A percentile compares a stretch with the other conserved stretches of the same genome.
phyloP scores from a whole-genome alignment of 2,888 invertebrate species.

The Agrochola macilenta region DNA sequence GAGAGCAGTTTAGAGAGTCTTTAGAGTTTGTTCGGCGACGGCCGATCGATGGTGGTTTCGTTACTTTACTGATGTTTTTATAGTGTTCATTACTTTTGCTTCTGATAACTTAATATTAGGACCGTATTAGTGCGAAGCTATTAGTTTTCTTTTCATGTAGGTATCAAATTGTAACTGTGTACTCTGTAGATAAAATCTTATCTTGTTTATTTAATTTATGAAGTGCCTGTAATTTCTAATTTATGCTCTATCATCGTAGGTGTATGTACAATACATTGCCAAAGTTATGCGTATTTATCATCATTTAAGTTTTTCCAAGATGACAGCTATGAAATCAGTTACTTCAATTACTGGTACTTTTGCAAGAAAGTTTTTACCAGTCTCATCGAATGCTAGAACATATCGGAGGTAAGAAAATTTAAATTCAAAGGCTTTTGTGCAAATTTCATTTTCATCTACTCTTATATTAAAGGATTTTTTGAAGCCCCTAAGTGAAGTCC shows the following conservation, averaged over 20 bases:
- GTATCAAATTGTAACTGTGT: background rate
- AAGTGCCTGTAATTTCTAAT: background rate
- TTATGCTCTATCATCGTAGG: background rate
- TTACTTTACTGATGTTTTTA: background rate
- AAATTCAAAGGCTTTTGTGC: background rate
- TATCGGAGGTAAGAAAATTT: conserved; percentile 38
- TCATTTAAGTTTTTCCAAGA: conserved; percentile 24
- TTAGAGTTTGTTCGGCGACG: background rate
- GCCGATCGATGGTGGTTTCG: background rate
- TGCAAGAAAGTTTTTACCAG: conserved; percentile 33
- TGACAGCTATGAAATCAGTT: conserved; percentile 41
- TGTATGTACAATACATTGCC: background rate
- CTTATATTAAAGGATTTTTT: background rate
- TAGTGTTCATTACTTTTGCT: background rate
- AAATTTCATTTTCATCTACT: background rate
- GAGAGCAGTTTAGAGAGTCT: background rate
- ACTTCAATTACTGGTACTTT: conserved; percentile 28
- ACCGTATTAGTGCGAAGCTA: background rate
- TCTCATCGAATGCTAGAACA: background rate
- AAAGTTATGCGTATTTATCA: conserved; percentile 11
- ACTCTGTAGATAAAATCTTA: background rate
- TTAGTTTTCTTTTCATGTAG: background rate
- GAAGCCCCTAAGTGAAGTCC: no score
- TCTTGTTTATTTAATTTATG: conserved; percentile 23
- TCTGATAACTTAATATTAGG: background rate